Evolutionary conservation across 2,113 vertebrate genomes (phyloP).

Genomic region (Antechinus stuartii): DNA sequence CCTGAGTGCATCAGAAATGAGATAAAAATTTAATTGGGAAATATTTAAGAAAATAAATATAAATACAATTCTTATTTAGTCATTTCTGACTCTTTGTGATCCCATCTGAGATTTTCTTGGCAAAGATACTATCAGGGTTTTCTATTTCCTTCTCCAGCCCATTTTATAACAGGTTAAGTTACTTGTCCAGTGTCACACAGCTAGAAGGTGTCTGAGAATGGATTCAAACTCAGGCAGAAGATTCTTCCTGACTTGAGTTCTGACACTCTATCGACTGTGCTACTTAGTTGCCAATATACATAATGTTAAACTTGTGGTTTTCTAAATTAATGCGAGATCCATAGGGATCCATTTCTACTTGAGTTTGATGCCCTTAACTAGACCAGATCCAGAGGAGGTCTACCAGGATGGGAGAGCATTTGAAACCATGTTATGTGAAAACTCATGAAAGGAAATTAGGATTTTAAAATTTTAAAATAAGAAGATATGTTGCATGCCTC

Average conservation of each 20-base stretch:
- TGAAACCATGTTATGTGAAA: background rate
- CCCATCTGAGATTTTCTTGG: too few species aligned
- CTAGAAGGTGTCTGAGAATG: too few species aligned
- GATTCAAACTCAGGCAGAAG: too few species aligned
- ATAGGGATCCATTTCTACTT: background rate
- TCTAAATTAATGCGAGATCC: background rate
- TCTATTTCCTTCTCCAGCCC: too few species aligned
- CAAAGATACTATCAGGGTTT: too few species aligned
- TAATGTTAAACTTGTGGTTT: background rate
- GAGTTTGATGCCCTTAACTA: background rate
- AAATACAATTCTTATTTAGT: background rate
- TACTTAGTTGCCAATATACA: background rate
- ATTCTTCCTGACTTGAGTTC: too few species aligned
- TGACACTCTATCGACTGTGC: too few species aligned
- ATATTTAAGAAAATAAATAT: background rate
- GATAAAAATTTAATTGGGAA: background rate
- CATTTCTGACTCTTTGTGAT: too few species aligned
- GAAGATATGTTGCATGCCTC: background rate
- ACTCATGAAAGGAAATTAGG: background rate
- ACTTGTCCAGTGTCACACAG: too few species aligned
- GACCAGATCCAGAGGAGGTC: background rate
- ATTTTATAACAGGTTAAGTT: too few species aligned
- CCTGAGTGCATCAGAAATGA: background rate
- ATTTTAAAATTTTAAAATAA: background rate
- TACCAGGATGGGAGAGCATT: background rate